Evolutionary conservation across 2,888 invertebrate genomes (phyloP).

Genomic region (Phortica okadai): DNA sequence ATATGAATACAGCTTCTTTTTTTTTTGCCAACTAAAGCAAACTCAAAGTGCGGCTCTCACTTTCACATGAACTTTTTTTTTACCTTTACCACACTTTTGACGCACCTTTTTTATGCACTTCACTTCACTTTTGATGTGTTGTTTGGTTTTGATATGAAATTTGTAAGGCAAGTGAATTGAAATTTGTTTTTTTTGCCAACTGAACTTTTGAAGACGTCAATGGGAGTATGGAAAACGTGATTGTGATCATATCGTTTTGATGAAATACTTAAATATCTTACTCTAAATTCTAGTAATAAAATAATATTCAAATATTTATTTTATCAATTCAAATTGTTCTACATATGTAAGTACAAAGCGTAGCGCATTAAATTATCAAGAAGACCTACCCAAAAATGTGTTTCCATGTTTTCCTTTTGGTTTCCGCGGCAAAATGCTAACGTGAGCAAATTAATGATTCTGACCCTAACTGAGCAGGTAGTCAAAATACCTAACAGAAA

Average conservation of each 20-base stretch:
- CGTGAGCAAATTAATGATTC: conserved; percentile 64
- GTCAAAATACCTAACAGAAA: neutral
- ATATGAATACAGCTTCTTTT: conserved; percentile 7
- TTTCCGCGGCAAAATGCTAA: conserved; percentile 40
- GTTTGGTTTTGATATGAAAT: no score
- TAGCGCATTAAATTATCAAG: no score
- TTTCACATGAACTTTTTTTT: neutral
- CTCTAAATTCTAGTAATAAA: no score
- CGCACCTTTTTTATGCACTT: conserved; percentile 18
- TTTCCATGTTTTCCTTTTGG: neutral
- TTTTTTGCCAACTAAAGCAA: conserved; percentile 37
- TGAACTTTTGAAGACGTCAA: conserved; percentile 10
- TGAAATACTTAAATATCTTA: conserved; percentile 45
- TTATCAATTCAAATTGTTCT: no score
- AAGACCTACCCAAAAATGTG: conserved; percentile 35
- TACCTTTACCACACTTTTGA: no score
- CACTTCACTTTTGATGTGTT: conserved; percentile 26
- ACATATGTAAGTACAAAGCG: no score
- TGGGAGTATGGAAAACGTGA: no score
- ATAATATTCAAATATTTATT: no score
- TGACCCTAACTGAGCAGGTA: conserved; percentile 31
- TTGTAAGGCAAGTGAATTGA: no score
- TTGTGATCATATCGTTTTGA: no score
- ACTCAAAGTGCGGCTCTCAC: neutral
- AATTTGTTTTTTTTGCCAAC: neutral